Conservation (phyloP, 1,140 invertebrate species). For the Sinella curviseta region DNA sequence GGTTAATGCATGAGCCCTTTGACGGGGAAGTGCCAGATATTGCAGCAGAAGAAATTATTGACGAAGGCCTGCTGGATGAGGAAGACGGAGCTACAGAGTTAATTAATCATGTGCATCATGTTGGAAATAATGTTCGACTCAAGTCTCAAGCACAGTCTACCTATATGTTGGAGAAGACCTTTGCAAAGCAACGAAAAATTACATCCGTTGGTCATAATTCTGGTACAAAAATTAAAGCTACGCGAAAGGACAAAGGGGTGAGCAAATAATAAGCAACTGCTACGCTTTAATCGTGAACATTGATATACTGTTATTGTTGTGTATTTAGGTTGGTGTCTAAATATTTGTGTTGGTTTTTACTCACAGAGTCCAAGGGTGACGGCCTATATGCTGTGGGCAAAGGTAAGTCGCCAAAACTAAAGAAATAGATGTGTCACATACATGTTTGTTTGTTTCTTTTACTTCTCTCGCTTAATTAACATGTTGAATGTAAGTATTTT, state of each 20-base stretch:
- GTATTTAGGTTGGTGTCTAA: not conserved
- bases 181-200: constrained; percentile 52
- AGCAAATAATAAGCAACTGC: constrained; percentile 49
- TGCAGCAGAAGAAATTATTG: constrained; percentile 44
- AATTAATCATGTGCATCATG: not conserved
- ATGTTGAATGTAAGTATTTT: too few species aligned
- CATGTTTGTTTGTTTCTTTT: too few species aligned
- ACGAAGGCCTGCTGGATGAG: constrained; percentile 32
- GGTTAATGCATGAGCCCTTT: not conserved
- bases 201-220: constrained; percentile 2
- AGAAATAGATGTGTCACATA: too few species aligned
- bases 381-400: constrained; percentile 85
- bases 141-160: constrained; percentile 62
- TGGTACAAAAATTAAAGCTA: constrained; percentile 60
- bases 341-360: not conserved
- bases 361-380: constrained; percentile 75
- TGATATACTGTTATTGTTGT: constrained; percentile 27
- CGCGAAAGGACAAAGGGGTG: constrained; percentile 75
- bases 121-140: constrained; percentile 30
- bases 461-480: too few species aligned
- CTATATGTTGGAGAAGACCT: constrained; percentile 75
- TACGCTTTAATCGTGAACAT: constrained; percentile 15
- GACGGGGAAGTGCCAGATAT: constrained; percentile 35
- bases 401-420: too few species aligned
- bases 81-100: constrained; percentile 32